Base-by-base conservation (phyloP, 2,888 invertebrate species). In the Eupithecia exiguata region DNA sequence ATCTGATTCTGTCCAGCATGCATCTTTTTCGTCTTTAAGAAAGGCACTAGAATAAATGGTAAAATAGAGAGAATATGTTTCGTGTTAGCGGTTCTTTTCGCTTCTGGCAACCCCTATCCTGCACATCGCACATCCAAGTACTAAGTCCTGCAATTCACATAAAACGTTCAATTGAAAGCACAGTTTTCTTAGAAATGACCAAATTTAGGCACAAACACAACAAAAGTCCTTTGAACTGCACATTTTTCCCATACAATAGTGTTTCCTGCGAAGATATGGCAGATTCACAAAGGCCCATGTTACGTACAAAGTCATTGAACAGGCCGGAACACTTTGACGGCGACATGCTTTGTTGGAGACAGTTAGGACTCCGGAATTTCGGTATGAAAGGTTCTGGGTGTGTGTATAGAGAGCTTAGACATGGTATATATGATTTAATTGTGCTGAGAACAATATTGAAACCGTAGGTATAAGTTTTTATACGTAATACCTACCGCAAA, bases 301-400 rank as follows among this genome's bases (percentile, higher is more conserved):
- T 49, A 35, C 36, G 69, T 58, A 58, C 72, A 53, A 75, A 81
- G 84, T 83, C 78, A 82, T 79, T 83, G 63, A 65, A 36, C 84
- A 58, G 81, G 80, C 86, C 85, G 87, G 87, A 87, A 88, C 88
- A 85, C 86, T 88, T 87, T 88, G 87, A 86, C 90, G 81, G 84
- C 85, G 89, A 91, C 90, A 87, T 85, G 87, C 87, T 88, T 92
- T 92, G 91, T 92, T 86, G 81, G 79, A 76, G 77, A 81, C 72
- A 79, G 80, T 79, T 58, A 62, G 74, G 71, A 21, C 74, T 69
- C 71, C 72, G 77, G 82, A 82, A 80, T 82, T 58, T 80, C 74
- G 72, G 80, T 70, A 80, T 74, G 76, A 77, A 75, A 80, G 77
- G 72, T 72, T 78, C 21, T 38, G 63, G 36, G 36, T 35, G 18